These are phyloP conservation scores for Halcyon badia DNA, from an alignment of 2,797 vertebrate species.

Conservation along the genomic window DNA sequence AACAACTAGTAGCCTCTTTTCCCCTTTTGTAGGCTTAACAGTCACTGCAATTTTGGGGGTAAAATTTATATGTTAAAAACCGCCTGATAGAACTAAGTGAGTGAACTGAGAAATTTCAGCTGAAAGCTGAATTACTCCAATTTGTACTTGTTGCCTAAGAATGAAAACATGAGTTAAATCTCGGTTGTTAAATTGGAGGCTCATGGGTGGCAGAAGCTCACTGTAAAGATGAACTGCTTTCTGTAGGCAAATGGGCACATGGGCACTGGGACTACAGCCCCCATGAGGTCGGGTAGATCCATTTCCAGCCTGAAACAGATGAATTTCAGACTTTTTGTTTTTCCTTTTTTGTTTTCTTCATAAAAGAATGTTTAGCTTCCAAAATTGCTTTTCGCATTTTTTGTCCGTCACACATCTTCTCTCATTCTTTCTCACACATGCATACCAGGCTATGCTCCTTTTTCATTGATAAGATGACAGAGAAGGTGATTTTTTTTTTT, in stretches of 20 bases:
- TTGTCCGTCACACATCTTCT: background rate
- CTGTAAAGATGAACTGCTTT: background rate
- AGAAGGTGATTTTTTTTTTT: background rate
- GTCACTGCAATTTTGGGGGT: background rate
- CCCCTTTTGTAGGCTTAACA: background rate
- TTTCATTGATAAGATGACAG: background rate
- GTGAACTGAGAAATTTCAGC: background rate
- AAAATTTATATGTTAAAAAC: background rate
- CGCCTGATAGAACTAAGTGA: background rate
- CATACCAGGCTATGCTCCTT: background rate
- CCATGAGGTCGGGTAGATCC: background rate
- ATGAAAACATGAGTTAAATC: background rate
- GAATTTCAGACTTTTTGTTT: background rate
- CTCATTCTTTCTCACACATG: background rate
- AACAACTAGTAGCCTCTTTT: background rate
- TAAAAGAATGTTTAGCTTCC: background rate
- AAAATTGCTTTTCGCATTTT: background rate
- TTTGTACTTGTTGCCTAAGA: background rate
- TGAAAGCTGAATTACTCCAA: background rate
- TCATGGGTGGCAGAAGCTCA: background rate
- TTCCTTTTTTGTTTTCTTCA: no score
- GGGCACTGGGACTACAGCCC: background rate
- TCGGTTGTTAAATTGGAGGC: background rate
- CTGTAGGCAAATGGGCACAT: background rate
- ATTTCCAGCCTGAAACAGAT: background rate